Evolutionary conservation across 2,113 vertebrate species (phyloP).

Genomic region (Elephas maximus): DNA sequence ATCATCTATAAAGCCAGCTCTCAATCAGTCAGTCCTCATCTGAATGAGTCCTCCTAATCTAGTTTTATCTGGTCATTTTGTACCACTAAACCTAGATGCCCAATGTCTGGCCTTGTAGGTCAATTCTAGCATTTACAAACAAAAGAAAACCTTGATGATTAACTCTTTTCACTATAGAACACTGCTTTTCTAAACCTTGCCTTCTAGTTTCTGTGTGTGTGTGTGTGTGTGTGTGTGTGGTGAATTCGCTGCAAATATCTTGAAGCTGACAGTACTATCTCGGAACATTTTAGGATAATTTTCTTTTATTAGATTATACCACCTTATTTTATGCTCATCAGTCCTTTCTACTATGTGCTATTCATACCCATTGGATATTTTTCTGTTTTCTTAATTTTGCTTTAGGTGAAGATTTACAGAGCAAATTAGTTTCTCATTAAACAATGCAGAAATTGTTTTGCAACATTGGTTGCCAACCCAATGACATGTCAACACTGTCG

Average conservation of each 20-base stretch:
- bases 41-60: fast-evolving
- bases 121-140: background rate
- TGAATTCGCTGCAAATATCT: background rate
- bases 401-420: too few relatives aligned
- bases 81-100: background rate
- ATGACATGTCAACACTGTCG: too few relatives aligned
- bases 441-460: too few relatives aligned
- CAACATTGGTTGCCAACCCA: too few relatives aligned
- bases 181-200: background rate
- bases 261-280: background rate
- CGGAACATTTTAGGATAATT: background rate
- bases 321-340: background rate
- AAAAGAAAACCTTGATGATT: fast-evolving
- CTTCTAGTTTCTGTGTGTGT: background rate
- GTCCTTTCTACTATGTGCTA: background rate
- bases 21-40: fast-evolving
- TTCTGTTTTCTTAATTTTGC: background rate
- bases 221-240: too few relatives aligned
- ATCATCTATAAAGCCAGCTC: background rate
- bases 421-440: too few relatives aligned
- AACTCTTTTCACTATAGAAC: background rate
- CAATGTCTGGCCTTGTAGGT: fast-evolving
- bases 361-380: background rate
- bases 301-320: too few relatives aligned
- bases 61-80: background rate